Base-by-base conservation (phyloP, 2,797 vertebrate genomes). In the Lacerta agilis region DNA sequence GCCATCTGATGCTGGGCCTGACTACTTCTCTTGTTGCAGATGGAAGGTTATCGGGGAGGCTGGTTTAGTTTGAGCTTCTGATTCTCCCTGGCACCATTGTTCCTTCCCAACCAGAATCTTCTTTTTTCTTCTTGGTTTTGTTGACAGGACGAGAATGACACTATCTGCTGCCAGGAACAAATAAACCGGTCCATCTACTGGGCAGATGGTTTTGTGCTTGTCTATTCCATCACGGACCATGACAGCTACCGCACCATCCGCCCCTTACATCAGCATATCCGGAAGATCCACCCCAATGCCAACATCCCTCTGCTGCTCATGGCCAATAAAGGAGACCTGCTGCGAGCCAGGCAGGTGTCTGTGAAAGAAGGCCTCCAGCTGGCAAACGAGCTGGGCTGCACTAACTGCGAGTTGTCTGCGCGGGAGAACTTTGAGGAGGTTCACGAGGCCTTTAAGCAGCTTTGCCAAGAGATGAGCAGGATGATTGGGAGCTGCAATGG, bases 131-230 rank as follows among this genome's bases (percentile, higher is more conserved):
- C 43, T 92, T 36, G 79, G 64, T 18, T 86, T 84, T 71, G 79
- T 64, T 0, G 38, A 33, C 95, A 99, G 98, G 98, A 98, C 0
- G 97, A 98, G 49, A 95, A 95, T 0, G 98, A 98, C 25, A 97
- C 96, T 55, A 97, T 98, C 72, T 98, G 97, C 95, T 98, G 98
- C 94, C 98, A 98, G 94, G 98, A 99, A 94, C 98, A 98, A 96
- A 98, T 99, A 90, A 96, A 89, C 95, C 97, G 98, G 79, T 98
- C 98, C 0, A 98, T 99, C 96, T 98, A 99, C 96, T 99, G 98
- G 98, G 98, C 98, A 0, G 98, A 99, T 17, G 98, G 98, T 23
- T 99, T 98, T 67, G 98, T 99, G 4, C 96, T 99, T 29, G 98
- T 98, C 0, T 99, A 98, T 88, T 99, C 98, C 95, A 98, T 99